Evolutionary conservation across 2,888 invertebrate genomes (phyloP).

Genomic region (Unio delphinus): DNA sequence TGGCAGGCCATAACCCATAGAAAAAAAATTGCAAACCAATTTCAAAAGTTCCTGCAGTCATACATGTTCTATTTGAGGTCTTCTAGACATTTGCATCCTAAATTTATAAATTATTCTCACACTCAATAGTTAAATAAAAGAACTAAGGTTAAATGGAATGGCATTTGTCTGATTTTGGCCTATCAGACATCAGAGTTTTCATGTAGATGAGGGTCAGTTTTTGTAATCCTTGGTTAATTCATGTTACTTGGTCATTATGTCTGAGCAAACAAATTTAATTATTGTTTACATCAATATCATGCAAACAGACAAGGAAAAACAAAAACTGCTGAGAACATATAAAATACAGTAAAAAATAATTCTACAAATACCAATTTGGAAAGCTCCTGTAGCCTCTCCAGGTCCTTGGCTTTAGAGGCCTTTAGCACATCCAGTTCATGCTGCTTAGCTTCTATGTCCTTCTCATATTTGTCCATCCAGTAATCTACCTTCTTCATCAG

Average conservation of each 20-base stretch:
- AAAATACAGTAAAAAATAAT: background rate
- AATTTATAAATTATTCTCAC: too few species aligned
- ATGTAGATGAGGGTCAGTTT: too few species aligned
- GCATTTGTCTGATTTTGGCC: too few species aligned
- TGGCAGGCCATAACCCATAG: too few species aligned
- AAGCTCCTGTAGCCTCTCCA: constrained; percentile 68
- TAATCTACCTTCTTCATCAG: constrained; percentile 67
- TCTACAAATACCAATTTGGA: constrained; percentile 63
- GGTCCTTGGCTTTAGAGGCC: constrained; percentile 69
- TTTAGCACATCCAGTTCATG: constrained; percentile 70
- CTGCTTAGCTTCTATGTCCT: constrained; percentile 69
- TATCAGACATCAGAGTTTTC: too few species aligned
- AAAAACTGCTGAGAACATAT: background rate
- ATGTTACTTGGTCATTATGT: too few species aligned
- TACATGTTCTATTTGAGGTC: too few species aligned
- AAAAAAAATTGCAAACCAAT: too few species aligned
- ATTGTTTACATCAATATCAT: background rate
- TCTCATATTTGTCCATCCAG: constrained; percentile 71
- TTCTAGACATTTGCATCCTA: too few species aligned
- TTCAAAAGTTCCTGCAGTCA: too few species aligned
- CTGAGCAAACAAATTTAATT: background rate
- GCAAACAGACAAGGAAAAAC: background rate
- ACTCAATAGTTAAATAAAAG: too few species aligned
- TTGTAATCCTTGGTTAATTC: background rate
- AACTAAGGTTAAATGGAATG: too few species aligned